Evolutionary conservation across 2,888 invertebrate species (phyloP).

Genomic region (Seladonia tumulorum): DNA sequence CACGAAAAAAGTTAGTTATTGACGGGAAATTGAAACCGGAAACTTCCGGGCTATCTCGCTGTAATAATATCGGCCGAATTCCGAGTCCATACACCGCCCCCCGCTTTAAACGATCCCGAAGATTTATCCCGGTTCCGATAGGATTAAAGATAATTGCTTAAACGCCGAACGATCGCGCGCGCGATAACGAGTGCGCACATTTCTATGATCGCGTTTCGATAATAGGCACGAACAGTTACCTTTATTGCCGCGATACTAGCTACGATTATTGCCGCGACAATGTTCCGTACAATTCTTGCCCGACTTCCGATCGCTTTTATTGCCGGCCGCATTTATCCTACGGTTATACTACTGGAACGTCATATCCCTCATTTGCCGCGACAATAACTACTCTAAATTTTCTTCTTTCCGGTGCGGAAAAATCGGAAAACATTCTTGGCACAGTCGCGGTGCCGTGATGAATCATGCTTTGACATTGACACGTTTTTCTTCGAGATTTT

Average conservation of each 20-base stretch:
- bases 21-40: not conserved
- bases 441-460: not conserved
- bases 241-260: slow-evolving; percentile 43
- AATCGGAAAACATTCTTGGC: not conserved
- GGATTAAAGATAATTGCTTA: slow-evolving; percentile 61
- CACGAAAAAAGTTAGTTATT: slow-evolving; percentile 2
- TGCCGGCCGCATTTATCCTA: slow-evolving; percentile 30
- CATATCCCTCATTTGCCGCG: not conserved
- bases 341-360: not conserved
- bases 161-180: slow-evolving; percentile 42
- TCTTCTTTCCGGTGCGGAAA: not conserved
- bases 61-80: slow-evolving; percentile 30
- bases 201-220: slow-evolving; percentile 58
- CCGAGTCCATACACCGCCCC: not conserved
- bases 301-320: slow-evolving; percentile 48
- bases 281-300: slow-evolving; percentile 39
- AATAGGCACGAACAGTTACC: slow-evolving; percentile 54
- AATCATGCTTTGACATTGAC: too few species aligned
- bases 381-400: not conserved
- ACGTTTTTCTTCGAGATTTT: not conserved
- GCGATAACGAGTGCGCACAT: slow-evolving; percentile 57
- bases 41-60: slow-evolving; percentile 15
- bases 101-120: slow-evolving; percentile 41
- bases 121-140: slow-evolving; percentile 54
- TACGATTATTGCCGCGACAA: slow-evolving; percentile 51